Evolutionary conservation across 2,113 vertebrate genomes (phyloP), one percentile per base, ranked within the genome.

Genomic region (Epinephelus fuscoguttatus): DNA sequence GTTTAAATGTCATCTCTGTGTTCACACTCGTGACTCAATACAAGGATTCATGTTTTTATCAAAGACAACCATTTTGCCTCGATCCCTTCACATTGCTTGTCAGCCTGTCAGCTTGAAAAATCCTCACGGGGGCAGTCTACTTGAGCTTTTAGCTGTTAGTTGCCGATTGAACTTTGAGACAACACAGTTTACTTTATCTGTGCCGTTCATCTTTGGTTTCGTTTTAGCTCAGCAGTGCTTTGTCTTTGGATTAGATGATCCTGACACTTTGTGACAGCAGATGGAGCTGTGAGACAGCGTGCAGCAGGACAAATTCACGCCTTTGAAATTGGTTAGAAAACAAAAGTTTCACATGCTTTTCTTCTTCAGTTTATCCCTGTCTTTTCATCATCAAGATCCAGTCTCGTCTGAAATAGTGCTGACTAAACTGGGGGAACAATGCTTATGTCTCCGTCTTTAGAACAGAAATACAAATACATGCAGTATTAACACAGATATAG

Each of bases 271-370:
- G 13, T 1, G 50, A 59, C 91, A 90, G 88, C 72, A 93, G 92
- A 87, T 83, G 91, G 92, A 66, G 89, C 88, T 89, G 49, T 77
- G 21, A 53, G 30, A 42, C 4, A 61, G 9, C 1, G 9, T 45
- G 3, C 17, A 13, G 33, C 74, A 30, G 3, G 1, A 18, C 6
- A 27, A 10, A 23, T 2, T 27, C 50, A 42, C 56, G 17, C 49
- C 14, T 49, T 13, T 25, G 59, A 75, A 42, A 63, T 3, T 47
- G 4, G 33, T 6, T 30, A 7, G 33, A 37, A 45, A 45, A 76
- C 52, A 64, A 17, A n/a, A 6, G 25, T 68, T 78, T 40, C 37
- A 33, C 14, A 12, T 1, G 33, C 37, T 19, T 57, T 49, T 68
- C 17, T 11, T 55, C 8, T 25, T 21, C 11, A 37, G 47, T 18